These are phyloP conservation scores for Drosophila barbarae DNA, from an alignment of 2,888 invertebrate genomes.

Conservation along the genomic window DNA sequence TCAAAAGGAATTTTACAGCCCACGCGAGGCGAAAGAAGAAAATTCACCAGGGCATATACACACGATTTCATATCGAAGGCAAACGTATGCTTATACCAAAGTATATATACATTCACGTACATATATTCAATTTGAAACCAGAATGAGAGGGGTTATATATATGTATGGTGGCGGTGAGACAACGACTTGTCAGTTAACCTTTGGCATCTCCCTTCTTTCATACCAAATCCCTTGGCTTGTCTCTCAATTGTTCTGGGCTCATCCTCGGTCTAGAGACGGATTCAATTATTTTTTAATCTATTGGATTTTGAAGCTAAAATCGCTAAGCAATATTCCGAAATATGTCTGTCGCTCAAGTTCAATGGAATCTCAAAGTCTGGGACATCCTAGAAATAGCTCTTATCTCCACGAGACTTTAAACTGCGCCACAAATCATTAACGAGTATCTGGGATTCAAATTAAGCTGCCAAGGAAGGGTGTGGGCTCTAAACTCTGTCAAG, in stretches of 20 bases:
- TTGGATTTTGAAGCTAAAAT: slow-evolving; percentile 50
- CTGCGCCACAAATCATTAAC: slow-evolving; percentile 7
- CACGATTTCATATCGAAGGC: slow-evolving; percentile 23
- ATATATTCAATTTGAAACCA: slow-evolving; percentile 55
- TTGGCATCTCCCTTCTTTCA: slow-evolving; percentile 19
- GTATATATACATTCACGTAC: slow-evolving; percentile 1
- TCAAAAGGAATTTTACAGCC: slow-evolving; percentile 59
- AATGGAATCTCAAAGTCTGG: slow-evolving; percentile 1
- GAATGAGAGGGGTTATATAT: slow-evolving; percentile 29
- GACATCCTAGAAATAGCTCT: not conserved
- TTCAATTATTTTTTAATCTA: slow-evolving; percentile 68
- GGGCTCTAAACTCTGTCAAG: slow-evolving; percentile 8
- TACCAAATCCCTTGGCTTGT: not conserved
- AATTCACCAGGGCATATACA: slow-evolving; percentile 37
- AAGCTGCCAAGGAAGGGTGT: not conserved
- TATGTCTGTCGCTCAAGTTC: slow-evolving; percentile 13
- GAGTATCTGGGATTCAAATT: not conserved
- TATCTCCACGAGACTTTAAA: slow-evolving; percentile 1
- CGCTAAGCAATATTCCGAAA: slow-evolving; percentile 38
- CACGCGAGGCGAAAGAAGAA: slow-evolving; percentile 29
- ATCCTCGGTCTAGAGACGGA: slow-evolving; percentile 36
- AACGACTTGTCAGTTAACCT: slow-evolving; percentile 49
- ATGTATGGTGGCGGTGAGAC: slow-evolving; percentile 26
- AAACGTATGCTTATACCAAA: slow-evolving; percentile 8
- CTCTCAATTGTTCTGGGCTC: slow-evolving; percentile 1